Evolutionary conservation across 2,888 invertebrate genomes (phyloP).

Genomic region (Protodeltote pygarga): DNA sequence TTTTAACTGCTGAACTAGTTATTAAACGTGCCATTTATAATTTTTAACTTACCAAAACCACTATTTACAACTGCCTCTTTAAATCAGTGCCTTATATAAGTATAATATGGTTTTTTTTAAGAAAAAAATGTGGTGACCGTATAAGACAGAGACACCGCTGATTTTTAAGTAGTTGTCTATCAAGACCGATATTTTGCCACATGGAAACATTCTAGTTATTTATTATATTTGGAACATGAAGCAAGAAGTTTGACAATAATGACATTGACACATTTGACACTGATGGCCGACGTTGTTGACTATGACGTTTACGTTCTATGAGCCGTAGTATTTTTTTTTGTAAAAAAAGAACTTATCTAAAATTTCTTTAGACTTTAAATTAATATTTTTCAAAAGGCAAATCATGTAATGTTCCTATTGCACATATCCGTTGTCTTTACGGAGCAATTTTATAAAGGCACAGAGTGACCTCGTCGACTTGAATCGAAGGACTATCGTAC

Average conservation of each 20-base stretch:
- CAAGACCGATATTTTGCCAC: too few relatives aligned
- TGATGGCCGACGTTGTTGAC: neutral
- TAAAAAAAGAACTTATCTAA: slow-evolving; percentile 5
- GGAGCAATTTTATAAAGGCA: slow-evolving; percentile 22
- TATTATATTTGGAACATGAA: slow-evolving; percentile 12
- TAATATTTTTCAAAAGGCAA: slow-evolving; percentile 5
- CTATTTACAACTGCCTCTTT: too few relatives aligned
- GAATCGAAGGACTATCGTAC: slow-evolving; percentile 77
- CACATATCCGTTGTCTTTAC: slow-evolving; percentile 15
- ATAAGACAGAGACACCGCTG: too few relatives aligned
- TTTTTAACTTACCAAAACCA: too few relatives aligned
- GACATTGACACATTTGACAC: neutral
- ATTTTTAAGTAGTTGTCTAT: too few relatives aligned
- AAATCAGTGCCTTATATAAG: too few relatives aligned
- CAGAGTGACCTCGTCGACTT: slow-evolving; percentile 75
- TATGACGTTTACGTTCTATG: slow-evolving; percentile 37
- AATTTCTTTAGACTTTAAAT: neutral
- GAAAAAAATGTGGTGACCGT: too few relatives aligned
- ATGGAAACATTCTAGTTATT: slow-evolving; percentile 9
- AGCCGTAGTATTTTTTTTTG: slow-evolving; percentile 21
- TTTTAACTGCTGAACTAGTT: too few relatives aligned
- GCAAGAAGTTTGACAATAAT: slow-evolving; percentile 2
- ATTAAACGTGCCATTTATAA: too few relatives aligned
- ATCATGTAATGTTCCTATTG: slow-evolving; percentile 22
- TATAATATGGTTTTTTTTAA: too few relatives aligned